phyloP scores from a whole-genome alignment of 1,140 invertebrate species.

The Drosophila auraria region DNA sequence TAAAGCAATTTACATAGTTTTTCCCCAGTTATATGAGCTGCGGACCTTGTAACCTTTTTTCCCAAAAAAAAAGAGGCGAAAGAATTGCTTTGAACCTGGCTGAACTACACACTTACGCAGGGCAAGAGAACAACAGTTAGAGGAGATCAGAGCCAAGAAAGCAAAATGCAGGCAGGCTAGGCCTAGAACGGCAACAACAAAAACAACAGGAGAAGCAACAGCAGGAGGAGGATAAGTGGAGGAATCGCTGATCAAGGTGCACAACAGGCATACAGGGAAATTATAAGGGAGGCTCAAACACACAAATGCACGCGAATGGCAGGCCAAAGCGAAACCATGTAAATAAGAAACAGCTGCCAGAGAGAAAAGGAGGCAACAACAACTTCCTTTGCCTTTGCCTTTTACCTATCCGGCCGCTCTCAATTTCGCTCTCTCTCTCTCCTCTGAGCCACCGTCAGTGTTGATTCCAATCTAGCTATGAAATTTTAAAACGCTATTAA shows the following conservation, averaged over 20 bases:
- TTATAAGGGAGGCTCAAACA: conserved; percentile 78
- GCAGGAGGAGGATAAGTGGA: conserved; percentile 35
- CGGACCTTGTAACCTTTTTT: conserved; percentile 39
- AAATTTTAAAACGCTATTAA: background rate
- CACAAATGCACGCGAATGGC: conserved; percentile 60
- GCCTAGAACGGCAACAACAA: conserved; percentile 65
- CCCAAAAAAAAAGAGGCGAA: conserved; percentile 19
- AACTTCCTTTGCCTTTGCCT: conserved; percentile 7
- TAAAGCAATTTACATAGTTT: conserved; percentile 42
- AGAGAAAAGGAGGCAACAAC: conserved; percentile 24
- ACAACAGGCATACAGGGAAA: conserved; percentile 51
- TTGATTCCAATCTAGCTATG: background rate
- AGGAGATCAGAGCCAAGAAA: conserved; percentile 48
- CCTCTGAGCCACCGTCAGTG: conserved; percentile 1
- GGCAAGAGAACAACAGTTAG: conserved; percentile 60
- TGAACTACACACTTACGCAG: conserved; percentile 55
- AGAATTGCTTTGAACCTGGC: conserved; percentile 74
- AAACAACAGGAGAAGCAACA: conserved; percentile 34
- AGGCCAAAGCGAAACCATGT: conserved; percentile 76
- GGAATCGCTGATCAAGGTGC: conserved; percentile 66
- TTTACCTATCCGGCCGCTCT: conserved; percentile 12
- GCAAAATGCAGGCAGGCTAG: conserved; percentile 58
- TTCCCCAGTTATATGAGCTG: conserved; percentile 28
- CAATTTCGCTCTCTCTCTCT: conserved; percentile 13
- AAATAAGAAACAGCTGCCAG: conserved; percentile 81